Conservation (phyloP, 2,888 invertebrate genomes). For the Lomographa bimaculata region DNA sequence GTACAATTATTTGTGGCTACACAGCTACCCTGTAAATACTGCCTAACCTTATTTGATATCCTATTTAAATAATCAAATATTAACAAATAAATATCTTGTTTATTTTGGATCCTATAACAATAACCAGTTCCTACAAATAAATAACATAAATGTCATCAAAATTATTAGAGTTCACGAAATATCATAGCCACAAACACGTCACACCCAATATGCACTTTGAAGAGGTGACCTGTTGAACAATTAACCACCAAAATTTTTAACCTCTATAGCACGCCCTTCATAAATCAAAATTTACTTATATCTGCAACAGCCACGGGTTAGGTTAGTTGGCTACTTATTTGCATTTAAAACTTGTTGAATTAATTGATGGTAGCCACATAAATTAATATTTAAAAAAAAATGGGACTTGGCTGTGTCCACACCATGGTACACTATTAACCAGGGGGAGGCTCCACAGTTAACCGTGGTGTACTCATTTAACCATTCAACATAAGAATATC, state of each 20-base stretch:
- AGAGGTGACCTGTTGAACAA: no score
- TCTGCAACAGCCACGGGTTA: neutral
- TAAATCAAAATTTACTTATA: neutral
- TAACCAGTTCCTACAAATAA: no score
- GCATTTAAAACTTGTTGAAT: neutral
- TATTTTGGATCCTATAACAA: no score
- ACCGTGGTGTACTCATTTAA: slow-evolving; percentile 8
- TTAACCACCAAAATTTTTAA: slow-evolving; percentile 9
- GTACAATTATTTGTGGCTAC: no score
- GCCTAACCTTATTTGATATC: no score
- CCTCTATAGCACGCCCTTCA: slow-evolving; percentile 1
- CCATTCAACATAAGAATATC: neutral
- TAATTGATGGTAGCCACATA: neutral
- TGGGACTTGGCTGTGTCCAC: slow-evolving; percentile 1
- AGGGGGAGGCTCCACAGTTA: slow-evolving; percentile 3
- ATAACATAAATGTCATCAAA: no score
- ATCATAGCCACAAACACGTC: no score
- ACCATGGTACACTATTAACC: slow-evolving; percentile 6
- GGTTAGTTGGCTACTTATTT: slow-evolving; percentile 1
- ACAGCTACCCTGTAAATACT: no score
- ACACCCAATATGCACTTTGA: no score
- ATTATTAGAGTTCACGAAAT: no score
- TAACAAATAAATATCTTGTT: no score
- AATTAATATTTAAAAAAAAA: neutral
- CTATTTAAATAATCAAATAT: no score